Evolutionary conservation across 2,113 vertebrate species (phyloP).

Genomic region (Lasiurus borealis): DNA sequence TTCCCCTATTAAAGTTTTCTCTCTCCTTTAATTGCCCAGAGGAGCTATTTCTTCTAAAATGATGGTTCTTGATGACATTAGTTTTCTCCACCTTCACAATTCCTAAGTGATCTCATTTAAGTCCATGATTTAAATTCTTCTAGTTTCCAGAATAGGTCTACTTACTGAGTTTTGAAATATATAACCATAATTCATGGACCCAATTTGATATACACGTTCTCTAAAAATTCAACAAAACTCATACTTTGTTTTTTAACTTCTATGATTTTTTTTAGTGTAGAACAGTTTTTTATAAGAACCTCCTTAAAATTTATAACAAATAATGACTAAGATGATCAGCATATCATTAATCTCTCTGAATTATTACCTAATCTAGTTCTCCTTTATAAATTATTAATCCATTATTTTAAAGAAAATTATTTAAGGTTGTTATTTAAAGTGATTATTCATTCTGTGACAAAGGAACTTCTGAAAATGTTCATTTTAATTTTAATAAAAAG

Average conservation of each 20-base stretch:
- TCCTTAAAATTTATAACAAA: background rate
- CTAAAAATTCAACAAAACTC: background rate
- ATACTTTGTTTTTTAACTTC: background rate
- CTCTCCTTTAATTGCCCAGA: background rate
- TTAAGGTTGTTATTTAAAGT: background rate
- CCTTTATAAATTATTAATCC: background rate
- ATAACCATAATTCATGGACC: background rate
- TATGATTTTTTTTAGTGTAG: background rate
- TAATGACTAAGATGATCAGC: background rate
- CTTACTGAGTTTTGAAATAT: slow-evolving; percentile 13
- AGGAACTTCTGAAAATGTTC: background rate
- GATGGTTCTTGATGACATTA: background rate
- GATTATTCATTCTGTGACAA: background rate
- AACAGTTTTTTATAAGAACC: background rate
- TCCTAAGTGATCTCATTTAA: background rate
- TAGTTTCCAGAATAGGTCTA: background rate
- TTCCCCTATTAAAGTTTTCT: background rate
- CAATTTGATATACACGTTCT: background rate
- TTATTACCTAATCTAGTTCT: background rate
- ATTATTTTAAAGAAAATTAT: background rate
- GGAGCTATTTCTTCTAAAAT: background rate
- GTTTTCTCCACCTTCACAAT: background rate
- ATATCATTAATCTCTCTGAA: background rate
- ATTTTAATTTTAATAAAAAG: background rate
- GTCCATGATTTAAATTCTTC: background rate